These are phyloP conservation scores for Labia minor DNA, from an alignment of 2,888 invertebrate species.

Conservation along the genomic window DNA sequence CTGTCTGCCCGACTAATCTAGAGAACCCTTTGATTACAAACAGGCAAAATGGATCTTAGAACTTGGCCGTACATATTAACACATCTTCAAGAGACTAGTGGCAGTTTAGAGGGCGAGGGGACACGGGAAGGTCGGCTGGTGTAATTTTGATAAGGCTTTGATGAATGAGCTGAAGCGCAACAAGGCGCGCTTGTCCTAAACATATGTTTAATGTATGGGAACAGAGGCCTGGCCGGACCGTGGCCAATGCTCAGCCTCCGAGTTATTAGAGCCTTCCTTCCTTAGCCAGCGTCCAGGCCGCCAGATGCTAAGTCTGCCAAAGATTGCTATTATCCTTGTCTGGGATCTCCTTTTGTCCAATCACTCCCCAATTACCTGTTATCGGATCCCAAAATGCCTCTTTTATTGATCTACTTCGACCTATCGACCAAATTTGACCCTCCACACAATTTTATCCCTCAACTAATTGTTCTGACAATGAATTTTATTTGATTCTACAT, in stretches of 20 bases:
- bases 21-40: background rate
- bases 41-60: background rate
- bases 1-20: background rate
- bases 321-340: background rate
- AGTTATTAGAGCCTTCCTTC: background rate
- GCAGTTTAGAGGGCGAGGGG: background rate
- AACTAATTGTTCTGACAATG: too few relatives aligned
- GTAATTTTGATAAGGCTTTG: constrained; percentile 13
- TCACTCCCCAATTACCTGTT: too few relatives aligned
- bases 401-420: too few relatives aligned
- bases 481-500: too few relatives aligned
- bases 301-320: background rate
- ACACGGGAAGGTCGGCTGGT: background rate
- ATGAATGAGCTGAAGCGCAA: constrained; percentile 2
- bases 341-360: background rate
- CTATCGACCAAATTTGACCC: too few relatives aligned
- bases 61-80: background rate
- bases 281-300: background rate
- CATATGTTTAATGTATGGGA: constrained; percentile 13
- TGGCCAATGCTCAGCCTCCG: constrained; percentile 7
- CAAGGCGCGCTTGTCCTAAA: constrained; percentile 8
- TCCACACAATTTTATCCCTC: too few relatives aligned
- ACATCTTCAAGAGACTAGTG: background rate
- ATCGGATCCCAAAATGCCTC: too few relatives aligned
- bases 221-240: background rate